These are phyloP conservation scores for Noctua fimbriata DNA, from an alignment of 2,888 invertebrate genomes.

Conservation along the genomic window DNA sequence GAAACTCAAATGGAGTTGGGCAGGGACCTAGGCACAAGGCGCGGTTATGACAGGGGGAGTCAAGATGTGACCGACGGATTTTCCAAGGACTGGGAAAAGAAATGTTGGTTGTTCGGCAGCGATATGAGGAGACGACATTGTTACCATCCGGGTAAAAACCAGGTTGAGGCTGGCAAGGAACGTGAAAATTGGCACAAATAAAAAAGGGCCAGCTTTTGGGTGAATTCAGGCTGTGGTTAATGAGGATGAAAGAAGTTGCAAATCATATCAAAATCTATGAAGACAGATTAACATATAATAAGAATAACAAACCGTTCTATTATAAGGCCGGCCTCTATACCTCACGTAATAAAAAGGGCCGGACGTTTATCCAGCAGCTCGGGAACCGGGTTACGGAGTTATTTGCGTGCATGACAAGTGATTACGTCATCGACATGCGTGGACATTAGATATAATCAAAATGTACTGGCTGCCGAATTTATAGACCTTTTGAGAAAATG, in stretches of 20 bases:
- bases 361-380: constrained; percentile 60
- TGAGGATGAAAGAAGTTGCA: not conserved
- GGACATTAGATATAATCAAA: constrained; percentile 29
- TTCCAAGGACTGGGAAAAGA: not conserved
- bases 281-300: constrained; percentile 16
- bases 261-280: constrained; percentile 13
- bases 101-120: not conserved
- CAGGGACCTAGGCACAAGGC: not conserved
- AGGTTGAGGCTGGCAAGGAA: not conserved
- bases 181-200: not conserved
- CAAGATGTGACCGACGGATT: not conserved
- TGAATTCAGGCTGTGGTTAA: not conserved
- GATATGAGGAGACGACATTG: no score
- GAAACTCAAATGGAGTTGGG: not conserved
- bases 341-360: constrained; percentile 65
- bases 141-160: no score
- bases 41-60: not conserved
- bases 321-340: constrained; percentile 53
- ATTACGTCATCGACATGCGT: constrained; percentile 70
- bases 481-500: not conserved
- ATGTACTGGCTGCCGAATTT: not conserved
- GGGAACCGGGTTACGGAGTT: constrained; percentile 74
- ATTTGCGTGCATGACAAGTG: constrained; percentile 73
- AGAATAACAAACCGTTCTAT: constrained; percentile 46
- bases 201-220: not conserved